Evolutionary conservation across 2,888 invertebrate genomes (phyloP).

Genomic region (Callyntrura guangdongensis): DNA sequence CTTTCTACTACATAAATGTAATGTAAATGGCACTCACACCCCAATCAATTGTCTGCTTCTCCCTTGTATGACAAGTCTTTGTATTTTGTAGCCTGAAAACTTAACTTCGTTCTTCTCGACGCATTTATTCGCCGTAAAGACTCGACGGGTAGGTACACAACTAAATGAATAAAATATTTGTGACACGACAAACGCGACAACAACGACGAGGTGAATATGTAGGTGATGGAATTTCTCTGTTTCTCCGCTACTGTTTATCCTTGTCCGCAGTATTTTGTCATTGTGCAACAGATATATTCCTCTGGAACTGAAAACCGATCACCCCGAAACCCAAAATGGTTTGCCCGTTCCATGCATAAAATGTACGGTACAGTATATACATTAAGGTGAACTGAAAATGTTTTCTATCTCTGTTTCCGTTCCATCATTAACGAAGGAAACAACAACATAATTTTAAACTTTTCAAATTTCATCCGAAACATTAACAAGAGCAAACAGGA

Average conservation of each 20-base stretch:
- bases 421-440: background rate
- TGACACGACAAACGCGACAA: too few species aligned
- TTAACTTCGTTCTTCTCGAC: too few species aligned
- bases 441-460: background rate
- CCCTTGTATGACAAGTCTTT: too few species aligned
- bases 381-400: too few species aligned
- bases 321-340: background rate
- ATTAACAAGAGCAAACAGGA: background rate
- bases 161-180: too few species aligned
- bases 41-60: too few species aligned
- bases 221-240: background rate
- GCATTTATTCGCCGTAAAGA: too few species aligned
- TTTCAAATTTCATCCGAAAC: background rate
- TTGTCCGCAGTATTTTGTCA: background rate
- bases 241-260: background rate
- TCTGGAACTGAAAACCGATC: background rate
- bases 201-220: too few species aligned
- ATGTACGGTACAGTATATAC: background rate
- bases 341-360: background rate
- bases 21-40: too few species aligned
- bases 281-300: conserved; percentile 51
- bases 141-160: too few species aligned
- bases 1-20: too few species aligned
- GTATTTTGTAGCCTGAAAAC: too few species aligned
- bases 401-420: background rate